Base-by-base conservation (phyloP, 2,888 invertebrate species). In the Lycophotia porphyrea region DNA sequence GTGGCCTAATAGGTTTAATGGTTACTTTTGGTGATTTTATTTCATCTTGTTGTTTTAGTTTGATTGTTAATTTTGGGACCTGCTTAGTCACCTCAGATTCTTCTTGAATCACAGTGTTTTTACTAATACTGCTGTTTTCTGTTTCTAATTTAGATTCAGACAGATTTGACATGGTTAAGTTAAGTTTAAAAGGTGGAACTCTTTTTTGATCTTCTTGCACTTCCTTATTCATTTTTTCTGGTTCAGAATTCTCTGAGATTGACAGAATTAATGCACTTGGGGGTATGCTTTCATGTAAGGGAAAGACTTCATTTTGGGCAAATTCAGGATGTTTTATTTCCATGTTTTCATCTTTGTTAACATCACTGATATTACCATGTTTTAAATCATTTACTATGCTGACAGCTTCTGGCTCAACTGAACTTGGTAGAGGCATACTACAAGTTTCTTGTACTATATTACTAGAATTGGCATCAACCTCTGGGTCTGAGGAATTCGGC, bases 11-110 rank as follows among this genome's bases (percentile, higher is more conserved):
- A 88, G 94, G 96, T 91, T 96, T 97, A 31, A 95, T 96, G 74
- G 95, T 96, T 44, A 96, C 81, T 92, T 96, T 96, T 49, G 96
- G 95, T 67, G 93, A 91, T 88, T 95, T 96, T 18, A 90, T 87
- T 90, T 96, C 96, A 71, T 96, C 95, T 47, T 89, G 63, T 84
- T 92, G 93, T 89, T 94, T 96, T 76, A 96, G 88, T 92, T 96
- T 96, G 55, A 97, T 96, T 68, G 97, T 97, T 80, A 97, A 89
- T 91, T 97, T 97, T 58, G 97, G 96, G 70, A 97, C 94, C 82
- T 94, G 95, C 91, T 95, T 96, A 67, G 87, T 85, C 72, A 89
- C 84, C 58, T 93, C 94, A 65, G 86, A 77, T 65, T 92, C 90
- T 73, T 90, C 89, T 74, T 90, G 84, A 83, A 60, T 61, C 44